phyloP scores from a whole-genome alignment of 2,797 vertebrate genomes.

The Myotis pilosus region DNA sequence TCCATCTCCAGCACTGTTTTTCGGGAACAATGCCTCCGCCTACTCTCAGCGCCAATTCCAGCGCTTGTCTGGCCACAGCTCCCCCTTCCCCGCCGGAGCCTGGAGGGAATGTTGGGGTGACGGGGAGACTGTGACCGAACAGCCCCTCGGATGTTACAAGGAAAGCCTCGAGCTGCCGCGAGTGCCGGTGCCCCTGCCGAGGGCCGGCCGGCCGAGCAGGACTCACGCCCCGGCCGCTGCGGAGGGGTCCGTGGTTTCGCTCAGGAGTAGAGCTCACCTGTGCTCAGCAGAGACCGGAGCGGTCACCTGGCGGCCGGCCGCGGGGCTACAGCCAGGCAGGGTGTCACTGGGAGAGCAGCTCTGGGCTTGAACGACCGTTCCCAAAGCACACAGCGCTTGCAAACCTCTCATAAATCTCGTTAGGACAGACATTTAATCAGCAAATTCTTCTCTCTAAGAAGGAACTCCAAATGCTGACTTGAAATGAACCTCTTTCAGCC shows the following conservation, averaged over 20 bases:
- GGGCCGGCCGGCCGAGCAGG: conserved; percentile 41
- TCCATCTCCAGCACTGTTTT: not conserved
- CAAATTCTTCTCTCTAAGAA: not conserved
- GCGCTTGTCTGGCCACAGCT: not conserved
- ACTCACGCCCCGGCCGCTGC: not conserved
- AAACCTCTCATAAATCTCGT: not conserved
- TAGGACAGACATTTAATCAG: not conserved
- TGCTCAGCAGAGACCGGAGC: not conserved
- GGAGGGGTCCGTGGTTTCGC: not conserved
- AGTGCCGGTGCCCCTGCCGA: conserved; percentile 72
- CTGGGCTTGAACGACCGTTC: not conserved
- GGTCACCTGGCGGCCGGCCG: not conserved
- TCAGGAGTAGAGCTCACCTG: not conserved
- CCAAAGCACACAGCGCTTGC: not conserved
- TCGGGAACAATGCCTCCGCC: not conserved
- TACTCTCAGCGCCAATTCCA: not conserved
- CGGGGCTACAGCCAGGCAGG: too few species aligned
- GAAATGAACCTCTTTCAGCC: too few species aligned
- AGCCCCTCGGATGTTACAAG: conserved; percentile 72
- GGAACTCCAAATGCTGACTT: not conserved
- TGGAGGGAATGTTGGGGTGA: conserved; percentile 64
- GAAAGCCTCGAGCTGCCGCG: conserved; percentile 79
- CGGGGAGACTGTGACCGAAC: conserved; percentile 72
- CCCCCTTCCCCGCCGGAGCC: conserved; percentile 34
- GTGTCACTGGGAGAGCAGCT: not conserved